Conservation (phyloP, 1,140 invertebrate genomes). For the Choristoneura fumiferana region DNA sequence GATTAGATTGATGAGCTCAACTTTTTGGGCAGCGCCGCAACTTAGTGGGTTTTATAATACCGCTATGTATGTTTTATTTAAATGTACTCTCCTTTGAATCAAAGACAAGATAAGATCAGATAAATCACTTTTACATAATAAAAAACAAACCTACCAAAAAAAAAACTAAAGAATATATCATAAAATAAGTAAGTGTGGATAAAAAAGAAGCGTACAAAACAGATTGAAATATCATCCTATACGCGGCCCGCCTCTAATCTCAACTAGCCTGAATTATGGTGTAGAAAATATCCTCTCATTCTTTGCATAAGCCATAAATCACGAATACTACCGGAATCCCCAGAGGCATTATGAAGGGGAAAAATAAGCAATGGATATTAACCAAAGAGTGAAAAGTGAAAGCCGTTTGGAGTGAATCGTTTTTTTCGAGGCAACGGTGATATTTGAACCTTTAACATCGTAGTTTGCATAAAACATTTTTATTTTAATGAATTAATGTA, state of each 20-base stretch:
- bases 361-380: conserved; percentile 70
- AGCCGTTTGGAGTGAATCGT: conserved; percentile 24
- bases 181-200: conserved; percentile 15
- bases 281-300: conserved; percentile 73
- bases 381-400: conserved; percentile 39
- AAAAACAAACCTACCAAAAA: not conserved
- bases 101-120: not conserved
- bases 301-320: conserved; percentile 74
- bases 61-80: not conserved
- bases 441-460: not conserved
- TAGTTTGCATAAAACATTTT: conserved; percentile 1
- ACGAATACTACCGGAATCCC: conserved; percentile 59
- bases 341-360: conserved; percentile 55
- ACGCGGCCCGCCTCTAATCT: conserved; percentile 62
- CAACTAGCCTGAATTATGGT: conserved; percentile 73
- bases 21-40: conserved; percentile 20
- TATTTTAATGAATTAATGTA: not conserved
- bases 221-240: conserved; percentile 68
- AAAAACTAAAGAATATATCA: conserved; percentile 4
- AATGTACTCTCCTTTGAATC: not conserved
- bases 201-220: conserved; percentile 29
- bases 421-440: not conserved
- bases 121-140: conserved; percentile 14
- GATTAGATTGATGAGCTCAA: conserved; percentile 35
- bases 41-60: conserved; percentile 1